phyloP scores from a whole-genome alignment of 2,113 vertebrate genomes.

The Nesogale talazaci region DNA sequence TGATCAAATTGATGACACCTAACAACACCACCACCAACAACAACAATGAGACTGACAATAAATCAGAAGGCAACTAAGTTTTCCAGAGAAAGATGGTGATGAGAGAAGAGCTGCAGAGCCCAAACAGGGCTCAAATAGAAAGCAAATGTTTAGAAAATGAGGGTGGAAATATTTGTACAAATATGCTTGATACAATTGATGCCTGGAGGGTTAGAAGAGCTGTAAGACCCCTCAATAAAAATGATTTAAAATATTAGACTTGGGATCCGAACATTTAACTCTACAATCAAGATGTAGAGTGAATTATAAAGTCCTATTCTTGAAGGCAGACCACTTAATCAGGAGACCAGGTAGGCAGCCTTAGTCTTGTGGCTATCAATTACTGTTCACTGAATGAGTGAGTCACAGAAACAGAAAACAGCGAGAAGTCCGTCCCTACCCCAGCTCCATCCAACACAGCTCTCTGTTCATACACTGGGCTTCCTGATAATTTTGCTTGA shows the following conservation, averaged over 20 bases:
- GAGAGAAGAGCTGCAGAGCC: neutral
- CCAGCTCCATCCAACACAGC: neutral
- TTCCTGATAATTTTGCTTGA: conserved; percentile 1
- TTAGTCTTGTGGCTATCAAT: neutral
- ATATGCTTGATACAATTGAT: too few species aligned
- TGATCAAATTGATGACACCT: too few species aligned
- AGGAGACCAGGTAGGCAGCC: neutral
- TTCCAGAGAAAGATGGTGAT: conserved; percentile 11
- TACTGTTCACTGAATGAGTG: neutral
- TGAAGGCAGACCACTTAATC: neutral
- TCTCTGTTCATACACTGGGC: neutral
- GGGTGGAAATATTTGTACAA: too few species aligned
- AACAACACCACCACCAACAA: too few species aligned
- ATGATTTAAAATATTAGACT: neutral
- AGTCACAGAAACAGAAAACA: neutral
- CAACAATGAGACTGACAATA: neutral
- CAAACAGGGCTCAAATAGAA: too few species aligned
- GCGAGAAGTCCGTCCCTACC: neutral
- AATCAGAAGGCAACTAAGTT: neutral
- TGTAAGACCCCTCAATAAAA: too few species aligned
- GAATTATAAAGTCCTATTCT: neutral
- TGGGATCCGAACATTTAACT: conserved; percentile 10
- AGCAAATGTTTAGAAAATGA: too few species aligned
- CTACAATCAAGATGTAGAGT: neutral
- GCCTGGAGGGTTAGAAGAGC: too few species aligned